Evolutionary conservation across 2,888 invertebrate species (phyloP), one percentile per base, ranked within the genome.

Genomic region (Heliconius erato): DNA sequence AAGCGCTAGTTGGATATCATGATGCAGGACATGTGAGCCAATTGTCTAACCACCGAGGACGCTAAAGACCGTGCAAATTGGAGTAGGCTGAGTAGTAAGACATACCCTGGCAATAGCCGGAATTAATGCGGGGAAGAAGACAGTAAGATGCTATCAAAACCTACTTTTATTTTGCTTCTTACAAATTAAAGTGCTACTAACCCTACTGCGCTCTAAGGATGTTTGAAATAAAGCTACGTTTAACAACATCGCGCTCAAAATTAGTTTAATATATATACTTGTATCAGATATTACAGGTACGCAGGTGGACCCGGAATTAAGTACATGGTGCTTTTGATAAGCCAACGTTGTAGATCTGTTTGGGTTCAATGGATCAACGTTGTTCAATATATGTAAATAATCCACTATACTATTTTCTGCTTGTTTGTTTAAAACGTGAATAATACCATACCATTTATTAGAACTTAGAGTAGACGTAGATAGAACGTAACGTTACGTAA

Each of bases 221-320:
- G 92, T 91, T 93, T 91, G 91, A 92, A 92, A 94, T 94, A 94
- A 94, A 94, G 93, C 93, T 93, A 93, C 91, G 91, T 91, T 92
- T 92, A 94, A 93, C 92, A 91, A 91, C 92, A 89, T 91, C 88
- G 89, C 89, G 90, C 90, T 89, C 91, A 88, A 92, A 94, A 94
- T 94, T 94, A 93, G 92, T 93, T 92, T 90, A 90, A 91, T 92
- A 91, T 91, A 90, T 54, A 14, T 54, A 54, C 85, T 81, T 85
- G 85, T 85, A 84, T 83, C 84, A 80, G 69, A 79, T 84, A 84
- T 83, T 79, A 81, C 81, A 80, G 83, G 84, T 82, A 83, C 82
- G 76, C 83, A 84, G 83, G 84, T 84, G 85, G 81, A 74, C 79
- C 65, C 72, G 40, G 67, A 80, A 84, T 82, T 84, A 83, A 82